Evolutionary conservation across 1,140 invertebrate species (phyloP), one percentile per base, ranked within the genome.

Genomic region (Procambarus virginalis): DNA sequence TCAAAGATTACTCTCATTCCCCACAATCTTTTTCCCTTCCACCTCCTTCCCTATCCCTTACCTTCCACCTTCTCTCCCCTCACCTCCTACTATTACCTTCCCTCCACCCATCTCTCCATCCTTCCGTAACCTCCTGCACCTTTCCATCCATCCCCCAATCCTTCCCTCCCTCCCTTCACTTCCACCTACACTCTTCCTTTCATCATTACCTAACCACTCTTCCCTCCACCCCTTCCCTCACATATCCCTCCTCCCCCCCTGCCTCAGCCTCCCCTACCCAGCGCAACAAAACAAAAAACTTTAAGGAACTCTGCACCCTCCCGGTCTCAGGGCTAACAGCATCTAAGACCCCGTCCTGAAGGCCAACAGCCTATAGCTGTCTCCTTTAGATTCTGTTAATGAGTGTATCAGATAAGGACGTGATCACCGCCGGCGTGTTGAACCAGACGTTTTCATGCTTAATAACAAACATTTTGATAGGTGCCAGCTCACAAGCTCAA

Each of bases 391-490:
- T 46, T 76, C 58, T 60, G 6, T 55, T 84, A 89, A 89, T 78
- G 87, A 84, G 80, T 84, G 73, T 89, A 89, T 89, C 87, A 78
- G 80, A 84, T 89, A 84, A 84, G 34, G 51, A 9, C 34, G 22
- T 58, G 73, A 58, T 55, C 46, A 60, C 75, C 51, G 2, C 14
- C 80, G 51, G 87, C 85, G 60, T 86, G 85, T 86, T 68, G 6
- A 86, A 70, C 58, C 14, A 68, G 70, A 84, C 87, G 87, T 84
- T 89, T 84, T 75, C 87, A 78, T 77, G 80, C 22, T 73, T 58
- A 46, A 84, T 84, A 89, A 89, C 80, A 84, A 89, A 89, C 87
- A 64, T 89, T 89, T 89, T 89, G 87, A 89, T 89, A 80, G 68
- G 60, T 76, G 70, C 80, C 73, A 48, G 80, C 87, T 48, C 87